These are phyloP conservation scores for Nomada goodeniana DNA, from an alignment of 2,888 invertebrate genomes.

Conservation along the genomic window DNA sequence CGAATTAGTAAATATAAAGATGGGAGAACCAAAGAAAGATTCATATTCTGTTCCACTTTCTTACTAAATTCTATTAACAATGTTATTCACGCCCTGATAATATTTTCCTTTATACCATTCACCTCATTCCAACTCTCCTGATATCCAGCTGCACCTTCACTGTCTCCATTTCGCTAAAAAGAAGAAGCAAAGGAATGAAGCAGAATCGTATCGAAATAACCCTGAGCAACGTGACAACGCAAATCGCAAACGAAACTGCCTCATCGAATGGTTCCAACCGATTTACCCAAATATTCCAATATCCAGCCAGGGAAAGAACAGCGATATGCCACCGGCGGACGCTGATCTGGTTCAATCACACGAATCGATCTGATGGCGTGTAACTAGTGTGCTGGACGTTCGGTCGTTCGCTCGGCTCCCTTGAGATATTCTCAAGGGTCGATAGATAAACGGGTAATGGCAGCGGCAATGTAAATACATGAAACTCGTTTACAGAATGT, in stretches of 20 bases:
- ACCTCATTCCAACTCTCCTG: too few relatives aligned
- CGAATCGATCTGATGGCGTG: constrained; percentile 38
- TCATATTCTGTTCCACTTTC: too few relatives aligned
- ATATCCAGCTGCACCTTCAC: too few relatives aligned
- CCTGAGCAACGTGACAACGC: background rate
- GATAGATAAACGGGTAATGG: constrained; percentile 58
- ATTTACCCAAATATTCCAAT: constrained; percentile 19
- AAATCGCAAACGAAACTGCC: constrained; percentile 7
- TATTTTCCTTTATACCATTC: too few relatives aligned
- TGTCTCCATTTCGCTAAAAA: too few relatives aligned
- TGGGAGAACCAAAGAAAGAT: too few relatives aligned
- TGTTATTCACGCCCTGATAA: too few relatives aligned
- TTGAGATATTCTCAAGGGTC: constrained; percentile 46
- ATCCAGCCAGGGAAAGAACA: constrained; percentile 30
- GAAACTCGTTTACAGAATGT: constrained; percentile 62
- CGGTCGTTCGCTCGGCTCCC: constrained; percentile 34
- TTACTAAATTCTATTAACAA: too few relatives aligned
- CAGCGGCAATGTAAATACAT: constrained; percentile 50
- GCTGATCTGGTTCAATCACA: constrained; percentile 47
- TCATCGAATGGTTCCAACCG: constrained; percentile 14
- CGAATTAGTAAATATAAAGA: too few relatives aligned
- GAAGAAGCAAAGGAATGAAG: background rate
- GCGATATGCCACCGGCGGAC: constrained; percentile 28
- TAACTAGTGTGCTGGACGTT: constrained; percentile 24
- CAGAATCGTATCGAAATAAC: background rate